phyloP scores from a whole-genome alignment of 1,140 invertebrate species.

The Drosophila insularis region DNA sequence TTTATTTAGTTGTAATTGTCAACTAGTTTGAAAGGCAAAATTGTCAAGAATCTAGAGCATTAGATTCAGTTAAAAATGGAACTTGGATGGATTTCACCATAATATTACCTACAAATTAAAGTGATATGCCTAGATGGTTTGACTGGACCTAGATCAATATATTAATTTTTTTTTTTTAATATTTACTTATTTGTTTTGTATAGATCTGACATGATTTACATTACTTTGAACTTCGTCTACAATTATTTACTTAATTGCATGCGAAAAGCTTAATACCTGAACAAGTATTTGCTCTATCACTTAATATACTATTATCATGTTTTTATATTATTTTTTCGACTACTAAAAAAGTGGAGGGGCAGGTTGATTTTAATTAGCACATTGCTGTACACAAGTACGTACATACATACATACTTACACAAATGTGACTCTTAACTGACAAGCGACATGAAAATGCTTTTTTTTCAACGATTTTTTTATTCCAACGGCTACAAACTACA shows the following conservation, averaged over 20 bases:
- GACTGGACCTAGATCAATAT: too few species aligned
- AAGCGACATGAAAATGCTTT: constrained; percentile 16
- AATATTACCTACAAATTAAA: too few species aligned
- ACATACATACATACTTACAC: constrained; percentile 34
- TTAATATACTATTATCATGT: constrained; percentile 1
- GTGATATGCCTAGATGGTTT: too few species aligned
- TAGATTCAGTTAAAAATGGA: too few species aligned
- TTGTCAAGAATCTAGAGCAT: too few species aligned
- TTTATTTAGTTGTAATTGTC: too few species aligned
- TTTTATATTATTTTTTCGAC: not conserved
- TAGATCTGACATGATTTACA: not conserved
- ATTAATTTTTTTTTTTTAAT: too few species aligned
- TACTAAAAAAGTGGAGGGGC: constrained; percentile 18
- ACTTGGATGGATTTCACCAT: too few species aligned
- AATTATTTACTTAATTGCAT: not conserved
- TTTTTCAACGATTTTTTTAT: constrained; percentile 25
- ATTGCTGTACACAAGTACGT: constrained; percentile 41
- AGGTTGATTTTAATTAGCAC: constrained; percentile 64
- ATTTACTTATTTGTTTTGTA: not conserved
- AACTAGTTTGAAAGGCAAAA: too few species aligned
- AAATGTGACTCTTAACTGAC: constrained; percentile 25
- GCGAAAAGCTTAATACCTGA: constrained; percentile 6
- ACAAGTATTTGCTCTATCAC: not conserved
- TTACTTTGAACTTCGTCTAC: not conserved
- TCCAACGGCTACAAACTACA: constrained; percentile 18